Evolutionary conservation across 2,888 invertebrate genomes (phyloP).

Genomic region (Brachylomia viminalis): DNA sequence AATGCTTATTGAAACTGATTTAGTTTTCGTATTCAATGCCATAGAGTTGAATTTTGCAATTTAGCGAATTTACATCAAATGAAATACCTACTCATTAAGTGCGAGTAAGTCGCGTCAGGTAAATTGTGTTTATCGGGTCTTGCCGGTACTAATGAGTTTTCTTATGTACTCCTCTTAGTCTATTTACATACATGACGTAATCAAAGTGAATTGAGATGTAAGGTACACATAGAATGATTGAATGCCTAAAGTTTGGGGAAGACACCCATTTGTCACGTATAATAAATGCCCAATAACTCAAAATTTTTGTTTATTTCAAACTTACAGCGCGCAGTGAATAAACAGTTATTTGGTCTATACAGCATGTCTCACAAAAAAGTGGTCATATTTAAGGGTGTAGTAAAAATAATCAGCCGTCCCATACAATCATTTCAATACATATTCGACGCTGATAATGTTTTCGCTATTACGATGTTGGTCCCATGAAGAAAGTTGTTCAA

Average conservation of each 20-base stretch:
- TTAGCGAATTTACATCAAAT: background rate
- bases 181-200: conserved; percentile 14
- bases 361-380: no score
- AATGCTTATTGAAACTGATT: no score
- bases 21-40: no score
- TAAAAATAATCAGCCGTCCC: no score
- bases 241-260: background rate
- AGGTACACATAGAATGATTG: conserved; percentile 4
- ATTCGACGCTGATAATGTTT: no score
- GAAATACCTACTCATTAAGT: conserved; percentile 27
- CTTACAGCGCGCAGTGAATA: background rate
- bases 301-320: background rate
- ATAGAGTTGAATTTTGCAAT: background rate
- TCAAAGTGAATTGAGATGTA: conserved; percentile 1
- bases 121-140: conserved; percentile 46
- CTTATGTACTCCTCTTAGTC: conserved; percentile 39
- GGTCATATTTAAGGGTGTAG: no score
- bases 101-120: conserved; percentile 19
- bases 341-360: no score
- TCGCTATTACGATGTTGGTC: background rate
- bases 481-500: no score
- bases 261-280: background rate
- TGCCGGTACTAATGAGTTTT: conserved; percentile 60
- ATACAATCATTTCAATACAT: no score
- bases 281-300: background rate